Evolutionary conservation across 2,113 vertebrate species (phyloP).

Genomic region (Hepsetus odoe): DNA sequence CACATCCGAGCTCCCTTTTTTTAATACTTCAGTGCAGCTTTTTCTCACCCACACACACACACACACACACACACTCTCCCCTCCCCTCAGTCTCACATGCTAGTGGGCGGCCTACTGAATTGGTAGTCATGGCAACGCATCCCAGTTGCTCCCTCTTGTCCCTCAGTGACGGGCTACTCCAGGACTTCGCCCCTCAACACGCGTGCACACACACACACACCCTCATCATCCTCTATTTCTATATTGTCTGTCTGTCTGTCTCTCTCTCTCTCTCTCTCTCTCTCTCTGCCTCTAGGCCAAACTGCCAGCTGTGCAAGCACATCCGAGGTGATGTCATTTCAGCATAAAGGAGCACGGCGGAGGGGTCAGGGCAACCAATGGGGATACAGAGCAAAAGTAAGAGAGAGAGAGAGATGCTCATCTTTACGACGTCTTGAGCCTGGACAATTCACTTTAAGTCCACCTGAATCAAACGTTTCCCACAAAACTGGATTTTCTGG

Average conservation of each 20-base stretch:
- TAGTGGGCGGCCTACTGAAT: constrained; percentile 79
- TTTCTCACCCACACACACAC: constrained; percentile 31
- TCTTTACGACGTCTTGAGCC: too few species aligned
- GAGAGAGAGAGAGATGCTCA: neutral
- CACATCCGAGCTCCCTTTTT: constrained; percentile 74
- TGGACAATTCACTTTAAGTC: too few species aligned
- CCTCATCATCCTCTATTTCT: neutral
- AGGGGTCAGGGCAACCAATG: too few species aligned
- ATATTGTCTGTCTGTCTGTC: neutral
- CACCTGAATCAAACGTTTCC: too few species aligned
- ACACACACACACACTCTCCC: constrained; percentile 26
- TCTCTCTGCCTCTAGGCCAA: neutral
- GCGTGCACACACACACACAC: constrained; percentile 21
- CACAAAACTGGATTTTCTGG: too few species aligned
- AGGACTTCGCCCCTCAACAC: constrained; percentile 56
- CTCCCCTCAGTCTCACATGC: constrained; percentile 65
- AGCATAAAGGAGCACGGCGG: neutral
- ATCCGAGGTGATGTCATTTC: constrained; percentile 37
- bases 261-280: neutral
- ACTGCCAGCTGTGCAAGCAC: constrained; percentile 16
- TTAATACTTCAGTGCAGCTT: constrained; percentile 75
- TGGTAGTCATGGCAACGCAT: constrained; percentile 81
- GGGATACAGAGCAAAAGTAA: neutral
- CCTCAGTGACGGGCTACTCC: constrained; percentile 66
- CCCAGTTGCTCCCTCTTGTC: constrained; percentile 74